Conservation (phyloP, 2,113 vertebrate species). For the Mohoua ochrocephala region DNA sequence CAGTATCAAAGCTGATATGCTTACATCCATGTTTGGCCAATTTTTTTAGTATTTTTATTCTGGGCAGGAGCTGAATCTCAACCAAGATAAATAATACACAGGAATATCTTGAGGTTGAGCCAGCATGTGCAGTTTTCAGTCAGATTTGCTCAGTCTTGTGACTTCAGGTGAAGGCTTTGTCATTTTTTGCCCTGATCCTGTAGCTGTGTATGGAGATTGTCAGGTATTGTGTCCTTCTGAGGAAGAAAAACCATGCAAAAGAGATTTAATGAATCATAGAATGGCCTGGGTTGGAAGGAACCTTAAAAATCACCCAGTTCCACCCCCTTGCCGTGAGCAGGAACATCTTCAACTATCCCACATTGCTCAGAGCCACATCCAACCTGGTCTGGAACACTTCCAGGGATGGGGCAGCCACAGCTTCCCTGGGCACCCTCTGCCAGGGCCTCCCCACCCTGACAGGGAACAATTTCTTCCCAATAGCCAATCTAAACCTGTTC, state of each 20-base stretch:
- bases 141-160: neutral
- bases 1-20: slow-evolving; percentile 2
- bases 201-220: neutral
- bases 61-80: neutral
- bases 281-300: neutral
- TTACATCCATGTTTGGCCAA: slow-evolving; percentile 6
- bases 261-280: neutral
- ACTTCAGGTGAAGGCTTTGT: neutral
- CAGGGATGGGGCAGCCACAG: neutral
- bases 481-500: neutral
- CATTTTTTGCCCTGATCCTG: neutral
- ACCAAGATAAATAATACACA: neutral
- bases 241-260: neutral
- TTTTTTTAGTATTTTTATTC: neutral
- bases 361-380: neutral
- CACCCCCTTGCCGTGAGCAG: neutral
- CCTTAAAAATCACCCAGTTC: neutral
- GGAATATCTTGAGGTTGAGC: neutral
- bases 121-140: neutral
- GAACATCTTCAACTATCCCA: neutral
- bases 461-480: accelerated
- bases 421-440: accelerated
- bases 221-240: neutral
- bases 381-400: accelerated
- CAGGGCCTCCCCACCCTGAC: neutral